A percentile compares a stretch with the other conserved stretches of the same genome.
These are phyloP conservation scores for Neoniphon sammara DNA, from an alignment of 2,797 vertebrate genomes.

Conservation along the genomic window DNA sequence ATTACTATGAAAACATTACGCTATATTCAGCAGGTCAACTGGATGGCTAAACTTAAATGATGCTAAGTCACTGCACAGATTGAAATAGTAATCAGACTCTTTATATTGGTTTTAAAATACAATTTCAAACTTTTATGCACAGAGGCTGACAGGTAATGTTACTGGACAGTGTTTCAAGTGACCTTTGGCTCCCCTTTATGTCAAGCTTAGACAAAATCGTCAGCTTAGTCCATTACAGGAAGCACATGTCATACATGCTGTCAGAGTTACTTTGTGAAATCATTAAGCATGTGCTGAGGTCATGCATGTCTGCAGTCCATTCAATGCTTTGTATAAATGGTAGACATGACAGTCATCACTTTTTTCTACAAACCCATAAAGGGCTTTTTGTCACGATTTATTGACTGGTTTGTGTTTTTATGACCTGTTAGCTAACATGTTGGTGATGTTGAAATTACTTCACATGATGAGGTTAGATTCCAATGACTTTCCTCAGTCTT, in stretches of 20 bases:
- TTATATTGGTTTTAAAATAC: constrained; percentile 24
- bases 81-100: background rate
- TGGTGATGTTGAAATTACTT: background rate
- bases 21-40: background rate
- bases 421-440: background rate
- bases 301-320: background rate
- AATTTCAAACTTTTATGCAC: constrained; percentile 32
- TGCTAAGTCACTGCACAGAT: background rate
- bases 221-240: background rate
- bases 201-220: background rate
- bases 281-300: background rate
- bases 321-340: background rate
- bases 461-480: background rate
- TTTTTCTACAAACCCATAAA: constrained; percentile 3
- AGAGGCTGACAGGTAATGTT: background rate
- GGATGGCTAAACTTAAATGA: background rate
- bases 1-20: background rate
- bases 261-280: background rate
- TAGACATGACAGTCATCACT: background rate
- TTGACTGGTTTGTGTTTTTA: background rate
- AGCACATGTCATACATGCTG: background rate
- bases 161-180: background rate
- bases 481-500: background rate
- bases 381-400: background rate
- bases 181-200: background rate